Base-by-base conservation (phyloP, 2,888 invertebrate species). In the Dolichomitus sp. region DNA sequence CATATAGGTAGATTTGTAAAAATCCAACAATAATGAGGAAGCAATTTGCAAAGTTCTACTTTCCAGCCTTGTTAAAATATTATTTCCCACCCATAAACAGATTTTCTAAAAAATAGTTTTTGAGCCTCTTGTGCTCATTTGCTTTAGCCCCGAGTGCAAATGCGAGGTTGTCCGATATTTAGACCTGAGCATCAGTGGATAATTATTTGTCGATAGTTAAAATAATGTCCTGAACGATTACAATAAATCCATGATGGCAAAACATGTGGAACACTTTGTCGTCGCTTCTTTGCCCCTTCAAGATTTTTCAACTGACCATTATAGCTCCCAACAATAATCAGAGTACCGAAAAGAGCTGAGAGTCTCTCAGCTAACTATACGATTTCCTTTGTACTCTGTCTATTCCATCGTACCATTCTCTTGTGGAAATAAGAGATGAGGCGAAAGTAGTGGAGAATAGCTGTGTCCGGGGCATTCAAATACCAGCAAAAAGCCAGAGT, bases 391-490 rank as follows among this genome's bases (percentile, higher is more conserved):
- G 69, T 30, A 23, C n/a, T 14, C 42, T 37, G 40, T 40, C 11
- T 14, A 40, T 27, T 52, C 54, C 33, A 17, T 9, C 33, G 37
- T 61, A 52, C 68, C 42, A 42, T n/a, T 63, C 42, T 40, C 42
- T 74, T 52, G 61, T 33, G 61, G 74, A 63, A 80, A 74, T 74
- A 63, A 68, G 74, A 69, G 73, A 73, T 23, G 52, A 37, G 14
- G n/a, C 37, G 19, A 40, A 45, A 57, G 19, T 30, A 40, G 19
- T 12, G n/a, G 45, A 40, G 33, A 40, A 66, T 14, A 42, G 9
- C n/a, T 9, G 2, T 12, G 52, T 77, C 61, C 77, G 5, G 61
- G 23, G 11, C 30, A 33, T 45, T 70, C 78, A 23, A 57, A 57
- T 72, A 50, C 19, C 63, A 19, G 19, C 42, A 50, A 45, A 78